A percentile compares a stretch with the other conserved stretches of the same genome.
Conservation (phyloP, 1,140 invertebrate genomes). For the Eumaeus atala region DNA sequence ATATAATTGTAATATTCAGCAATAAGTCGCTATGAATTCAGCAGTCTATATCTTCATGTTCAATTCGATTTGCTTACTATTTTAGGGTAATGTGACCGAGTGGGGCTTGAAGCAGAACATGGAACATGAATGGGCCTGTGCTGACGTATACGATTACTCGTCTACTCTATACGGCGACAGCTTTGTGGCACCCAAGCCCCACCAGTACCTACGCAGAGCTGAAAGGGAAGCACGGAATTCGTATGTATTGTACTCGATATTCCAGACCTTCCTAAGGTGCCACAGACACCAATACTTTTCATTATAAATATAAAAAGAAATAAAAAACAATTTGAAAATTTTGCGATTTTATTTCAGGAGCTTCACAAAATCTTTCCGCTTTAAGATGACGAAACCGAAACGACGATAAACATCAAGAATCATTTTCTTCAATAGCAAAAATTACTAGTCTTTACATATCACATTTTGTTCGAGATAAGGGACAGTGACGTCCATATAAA, state of each 20-base stretch:
- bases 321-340: not conserved
- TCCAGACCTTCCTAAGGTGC: not conserved
- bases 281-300: no score
- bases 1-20: no score
- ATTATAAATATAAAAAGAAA: conserved; percentile 1
- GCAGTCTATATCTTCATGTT: no score
- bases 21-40: no score
- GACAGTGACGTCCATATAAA: conserved; percentile 71
- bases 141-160: conserved; percentile 49
- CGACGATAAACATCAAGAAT: conserved; percentile 73
- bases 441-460: conserved; percentile 71
- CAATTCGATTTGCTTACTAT: no score
- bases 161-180: conserved; percentile 53
- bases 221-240: conserved; percentile 52
- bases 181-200: conserved; percentile 39
- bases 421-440: conserved; percentile 60
- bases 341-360: conserved; percentile 62
- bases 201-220: conserved; percentile 46
- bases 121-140: conserved; percentile 57
- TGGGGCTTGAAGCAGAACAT: conserved; percentile 52
- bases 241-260: conserved; percentile 34
- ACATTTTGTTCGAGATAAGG: conserved; percentile 66
- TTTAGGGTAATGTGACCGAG: conserved; percentile 55
- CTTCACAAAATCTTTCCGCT: conserved; percentile 69
- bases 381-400: conserved; percentile 69